A percentile compares a stretch with the other conserved stretches of the same genome.
phyloP scores from a whole-genome alignment of 2,797 vertebrate species.

The Peromyscus aztecus region DNA sequence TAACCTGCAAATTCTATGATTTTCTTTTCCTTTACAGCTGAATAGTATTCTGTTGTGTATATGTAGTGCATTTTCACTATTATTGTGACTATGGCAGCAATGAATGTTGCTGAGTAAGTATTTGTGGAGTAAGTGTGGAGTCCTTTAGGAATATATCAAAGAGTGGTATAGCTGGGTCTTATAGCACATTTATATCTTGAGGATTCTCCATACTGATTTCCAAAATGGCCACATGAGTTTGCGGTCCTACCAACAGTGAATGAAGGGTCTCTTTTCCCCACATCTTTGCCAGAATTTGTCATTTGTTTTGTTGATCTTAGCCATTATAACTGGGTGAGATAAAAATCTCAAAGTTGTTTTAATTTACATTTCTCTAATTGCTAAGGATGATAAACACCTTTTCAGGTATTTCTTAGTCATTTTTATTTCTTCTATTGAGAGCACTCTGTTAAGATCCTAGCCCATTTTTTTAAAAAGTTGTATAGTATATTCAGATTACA shows the following conservation, averaged over 20 bases:
- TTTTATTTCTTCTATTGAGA: not conserved
- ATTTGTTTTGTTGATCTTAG: not conserved
- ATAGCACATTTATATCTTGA: not conserved
- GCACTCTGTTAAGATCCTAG: not conserved
- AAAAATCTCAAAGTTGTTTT: not conserved
- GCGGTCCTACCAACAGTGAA: no score
- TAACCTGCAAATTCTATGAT: not conserved
- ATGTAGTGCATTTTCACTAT: not conserved
- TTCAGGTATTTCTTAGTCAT: not conserved
- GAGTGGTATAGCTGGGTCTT: not conserved
- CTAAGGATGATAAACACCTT: not conserved
- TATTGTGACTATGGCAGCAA: not conserved
- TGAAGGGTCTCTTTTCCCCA: not conserved
- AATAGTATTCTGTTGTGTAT: not conserved
- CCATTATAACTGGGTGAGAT: not conserved
- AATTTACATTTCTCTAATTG: not conserved
- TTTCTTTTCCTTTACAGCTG: not conserved
- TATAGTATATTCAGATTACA: not conserved
- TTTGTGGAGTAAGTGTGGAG: not conserved
- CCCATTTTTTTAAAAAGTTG: not conserved
- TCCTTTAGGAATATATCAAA: not conserved
- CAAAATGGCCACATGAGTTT: not conserved
- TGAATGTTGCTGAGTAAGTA: not conserved
- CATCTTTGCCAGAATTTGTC: not conserved
- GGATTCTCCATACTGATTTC: not conserved